Conservation (phyloP, 92 coral and sea anemone genomes). For the Heteractis magnifica region DNA sequence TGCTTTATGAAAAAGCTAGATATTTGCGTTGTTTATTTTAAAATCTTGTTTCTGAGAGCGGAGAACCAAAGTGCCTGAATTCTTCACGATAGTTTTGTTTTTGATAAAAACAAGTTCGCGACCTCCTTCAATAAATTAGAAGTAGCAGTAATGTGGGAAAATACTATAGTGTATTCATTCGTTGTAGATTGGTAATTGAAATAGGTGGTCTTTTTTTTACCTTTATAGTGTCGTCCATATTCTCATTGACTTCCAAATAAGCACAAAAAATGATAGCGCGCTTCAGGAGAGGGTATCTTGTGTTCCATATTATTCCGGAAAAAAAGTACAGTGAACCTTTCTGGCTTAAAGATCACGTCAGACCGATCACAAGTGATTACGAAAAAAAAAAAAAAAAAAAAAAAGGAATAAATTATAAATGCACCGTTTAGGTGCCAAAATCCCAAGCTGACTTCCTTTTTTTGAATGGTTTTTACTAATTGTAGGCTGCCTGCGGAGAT, state of each 20-base stretch:
- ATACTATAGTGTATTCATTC: too few relatives aligned
- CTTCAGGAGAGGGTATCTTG: background rate
- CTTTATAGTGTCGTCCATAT: background rate
- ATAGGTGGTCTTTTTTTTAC: background rate
- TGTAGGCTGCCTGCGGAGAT: constrained; percentile 7
- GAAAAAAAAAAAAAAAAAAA: background rate
- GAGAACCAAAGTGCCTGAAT: background rate
- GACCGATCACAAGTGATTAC: background rate
- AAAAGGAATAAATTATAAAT: background rate
- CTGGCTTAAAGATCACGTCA: background rate
- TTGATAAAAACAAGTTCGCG: too few relatives aligned
- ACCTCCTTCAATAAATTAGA: too few relatives aligned
- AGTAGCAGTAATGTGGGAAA: too few relatives aligned
- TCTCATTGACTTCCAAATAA: background rate
- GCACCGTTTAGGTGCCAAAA: constrained; percentile 9
- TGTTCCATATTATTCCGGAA: background rate
- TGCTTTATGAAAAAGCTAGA: background rate
- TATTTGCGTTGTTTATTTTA: background rate
- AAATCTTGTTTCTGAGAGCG: background rate
- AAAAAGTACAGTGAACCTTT: background rate
- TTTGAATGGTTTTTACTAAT: background rate
- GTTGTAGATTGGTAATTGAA: too few relatives aligned
- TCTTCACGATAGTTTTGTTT: background rate
- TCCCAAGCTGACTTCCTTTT: constrained; percentile 15
- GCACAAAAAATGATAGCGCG: background rate